Evolutionary conservation across 2,888 invertebrate genomes (phyloP).

Genomic region (Anoplius nigerrimus): DNA sequence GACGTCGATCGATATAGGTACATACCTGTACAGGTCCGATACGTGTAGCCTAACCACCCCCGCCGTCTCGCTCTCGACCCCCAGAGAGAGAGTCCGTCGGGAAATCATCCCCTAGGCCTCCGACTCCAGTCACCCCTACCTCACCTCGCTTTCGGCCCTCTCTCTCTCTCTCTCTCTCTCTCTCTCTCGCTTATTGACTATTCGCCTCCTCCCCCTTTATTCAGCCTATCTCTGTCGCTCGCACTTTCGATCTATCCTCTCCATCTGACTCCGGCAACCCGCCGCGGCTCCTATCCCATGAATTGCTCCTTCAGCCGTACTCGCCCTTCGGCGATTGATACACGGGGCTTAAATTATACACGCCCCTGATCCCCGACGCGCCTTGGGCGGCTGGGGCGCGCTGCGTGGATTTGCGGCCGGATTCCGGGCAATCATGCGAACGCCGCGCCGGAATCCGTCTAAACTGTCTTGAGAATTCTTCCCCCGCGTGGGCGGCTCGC

Average conservation of each 20-base stretch:
- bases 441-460: slow-evolving; percentile 14
- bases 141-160: too few relatives aligned
- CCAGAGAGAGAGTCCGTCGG: slow-evolving; percentile 53
- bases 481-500: background rate
- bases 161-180: slow-evolving; percentile 3
- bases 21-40: too few relatives aligned
- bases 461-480: background rate
- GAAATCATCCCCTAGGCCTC: slow-evolving; percentile 70
- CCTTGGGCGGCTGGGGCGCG: slow-evolving; percentile 41
- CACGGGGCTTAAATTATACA: slow-evolving; percentile 70
- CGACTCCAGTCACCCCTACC: slow-evolving; percentile 49
- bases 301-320: slow-evolving; percentile 54
- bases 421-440: slow-evolving; percentile 54
- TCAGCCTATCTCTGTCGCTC: slow-evolving; percentile 2
- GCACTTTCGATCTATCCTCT: slow-evolving; percentile 11
- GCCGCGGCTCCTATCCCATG: slow-evolving; percentile 20
- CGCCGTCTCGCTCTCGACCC: slow-evolving; percentile 38
- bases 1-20: slow-evolving; percentile 25
- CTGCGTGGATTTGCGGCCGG: slow-evolving; percentile 55
- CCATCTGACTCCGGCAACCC: too few relatives aligned
- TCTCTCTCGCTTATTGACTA: background rate
- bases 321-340: slow-evolving; percentile 68
- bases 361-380: slow-evolving; percentile 52
- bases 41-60: slow-evolving; percentile 41
- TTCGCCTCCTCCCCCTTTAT: slow-evolving; percentile 10